These are phyloP conservation scores for Epirrhoe alternata DNA, from an alignment of 2,888 invertebrate species.

Conservation along the genomic window DNA sequence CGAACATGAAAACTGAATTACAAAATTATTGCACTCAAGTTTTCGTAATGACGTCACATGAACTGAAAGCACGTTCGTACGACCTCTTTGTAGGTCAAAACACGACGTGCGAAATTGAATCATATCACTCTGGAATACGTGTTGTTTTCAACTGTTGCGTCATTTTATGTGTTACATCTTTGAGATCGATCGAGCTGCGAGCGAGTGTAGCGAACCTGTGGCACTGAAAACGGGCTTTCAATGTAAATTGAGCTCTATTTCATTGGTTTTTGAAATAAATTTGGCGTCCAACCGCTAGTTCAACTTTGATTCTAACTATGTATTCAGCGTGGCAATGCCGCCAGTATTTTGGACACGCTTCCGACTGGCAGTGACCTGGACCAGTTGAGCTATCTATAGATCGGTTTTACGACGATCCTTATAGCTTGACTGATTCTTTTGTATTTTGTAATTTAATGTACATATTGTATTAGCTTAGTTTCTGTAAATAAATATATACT, in stretches of 20 bases:
- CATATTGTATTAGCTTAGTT: no score
- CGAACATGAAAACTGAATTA: constrained; percentile 10
- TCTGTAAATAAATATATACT: no score
- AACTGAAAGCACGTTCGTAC: constrained; percentile 53
- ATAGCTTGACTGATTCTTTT: no score
- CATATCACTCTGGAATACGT: constrained; percentile 54
- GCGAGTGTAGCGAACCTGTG: constrained; percentile 1
- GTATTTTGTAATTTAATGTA: no score
- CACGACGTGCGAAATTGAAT: constrained; percentile 54
- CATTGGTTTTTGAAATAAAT: constrained; percentile 1
- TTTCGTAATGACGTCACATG: constrained; percentile 48
- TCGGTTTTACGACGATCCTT: no score
- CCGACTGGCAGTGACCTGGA: no score
- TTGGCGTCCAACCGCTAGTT: no score
- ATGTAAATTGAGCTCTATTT: constrained; percentile 9
- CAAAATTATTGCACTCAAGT: constrained; percentile 19
- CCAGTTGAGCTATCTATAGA: no score
- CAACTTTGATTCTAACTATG: no score
- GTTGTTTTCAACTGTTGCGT: constrained; percentile 54
- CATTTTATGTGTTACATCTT: constrained; percentile 53
- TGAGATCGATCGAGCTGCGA: constrained; percentile 61
- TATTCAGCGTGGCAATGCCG: no score
- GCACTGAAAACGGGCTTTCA: constrained; percentile 9
- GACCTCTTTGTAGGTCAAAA: constrained; percentile 73
- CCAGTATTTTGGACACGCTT: no score